Evolutionary conservation across 2,797 vertebrate genomes (phyloP), one percentile per base, ranked within the genome.

Genomic region (Naso thynnoides): DNA sequence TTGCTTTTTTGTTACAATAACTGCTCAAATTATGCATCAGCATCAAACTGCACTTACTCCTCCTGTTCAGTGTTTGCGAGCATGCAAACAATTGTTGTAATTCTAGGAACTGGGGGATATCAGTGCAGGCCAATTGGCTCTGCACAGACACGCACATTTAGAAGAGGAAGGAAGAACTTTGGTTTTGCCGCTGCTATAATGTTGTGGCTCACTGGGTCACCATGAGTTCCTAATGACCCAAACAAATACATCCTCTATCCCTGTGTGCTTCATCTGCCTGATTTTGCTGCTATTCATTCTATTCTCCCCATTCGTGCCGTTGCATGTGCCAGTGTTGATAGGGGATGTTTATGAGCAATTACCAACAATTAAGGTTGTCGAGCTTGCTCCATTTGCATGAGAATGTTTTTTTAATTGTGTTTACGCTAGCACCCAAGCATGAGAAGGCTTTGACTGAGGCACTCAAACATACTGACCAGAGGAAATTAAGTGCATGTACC

Each of bases 331-430:
- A 76, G 59, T 86, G 81, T 88, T 82, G 86, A 88, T 78, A 75
- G 73, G 49, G 70, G 70, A 88, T 83, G 86, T 86, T 89, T 87
- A 89, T 83, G 66, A 90, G 88, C 83, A 91, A 91, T 92, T 89
- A 91, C 74, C 73, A 77, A 80, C 79, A 90, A 89, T 87, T 82
- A 83, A 8, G 49, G 63, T 63, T 63, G 66, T 84, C 60, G n/a
- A 67, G 62, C 31, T 76, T 53, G 45, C 67, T 50, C 62, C 42
- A 54, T 86, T 87, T 86, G 75, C 78, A 79, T 76, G 58, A 73
- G 73, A 80, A 78, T 63, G 52, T 74, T 69, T 72, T 76, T 81
- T 76, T 70, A 74, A 90, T 85, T 83, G 82, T 82, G 84, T 89
- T 87, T 89, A 68, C 38, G 57, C 52, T 82, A 76, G 73, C 78